Conservation (phyloP, 2,888 invertebrate species). For the Trissolcus brochymenae region DNA sequence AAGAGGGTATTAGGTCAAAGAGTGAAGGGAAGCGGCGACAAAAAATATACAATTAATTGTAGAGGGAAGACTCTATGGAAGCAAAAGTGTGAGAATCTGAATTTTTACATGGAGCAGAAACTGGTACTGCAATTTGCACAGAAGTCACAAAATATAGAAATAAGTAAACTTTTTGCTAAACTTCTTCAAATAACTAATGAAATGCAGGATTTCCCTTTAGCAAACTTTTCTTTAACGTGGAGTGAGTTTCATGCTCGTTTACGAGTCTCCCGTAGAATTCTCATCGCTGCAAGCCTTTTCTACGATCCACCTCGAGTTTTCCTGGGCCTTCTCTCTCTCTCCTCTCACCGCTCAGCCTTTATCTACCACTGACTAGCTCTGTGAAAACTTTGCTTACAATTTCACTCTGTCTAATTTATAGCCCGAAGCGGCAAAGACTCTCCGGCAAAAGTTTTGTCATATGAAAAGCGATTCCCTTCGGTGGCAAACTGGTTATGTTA, state of each 20-base stretch:
- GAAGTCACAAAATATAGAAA: constrained; percentile 55
- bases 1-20: background rate
- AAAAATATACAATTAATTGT: background rate
- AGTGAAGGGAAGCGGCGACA: background rate
- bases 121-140: constrained; percentile 39
- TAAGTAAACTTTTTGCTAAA: constrained; percentile 56
- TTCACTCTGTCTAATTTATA: constrained; percentile 64
- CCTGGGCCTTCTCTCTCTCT: background rate
- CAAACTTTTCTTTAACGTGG: constrained; percentile 57
- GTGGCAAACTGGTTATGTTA: constrained; percentile 53
- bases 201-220: constrained; percentile 57
- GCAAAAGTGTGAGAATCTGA: constrained; percentile 16
- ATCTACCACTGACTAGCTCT: constrained; percentile 55
- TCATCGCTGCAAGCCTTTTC: constrained; percentile 59
- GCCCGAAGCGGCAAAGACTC: constrained; percentile 54
- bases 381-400: constrained; percentile 63
- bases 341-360: constrained; percentile 30
- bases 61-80: background rate
- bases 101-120: constrained; percentile 24
- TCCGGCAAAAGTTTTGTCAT: constrained; percentile 51
- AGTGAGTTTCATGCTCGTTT: constrained; percentile 56
- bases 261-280: constrained; percentile 53
- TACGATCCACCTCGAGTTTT: constrained; percentile 36
- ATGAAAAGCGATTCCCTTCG: constrained; percentile 55
- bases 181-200: constrained; percentile 55